Conservation (phyloP, 2,888 invertebrate genomes). For the Chesias legatella region DNA sequence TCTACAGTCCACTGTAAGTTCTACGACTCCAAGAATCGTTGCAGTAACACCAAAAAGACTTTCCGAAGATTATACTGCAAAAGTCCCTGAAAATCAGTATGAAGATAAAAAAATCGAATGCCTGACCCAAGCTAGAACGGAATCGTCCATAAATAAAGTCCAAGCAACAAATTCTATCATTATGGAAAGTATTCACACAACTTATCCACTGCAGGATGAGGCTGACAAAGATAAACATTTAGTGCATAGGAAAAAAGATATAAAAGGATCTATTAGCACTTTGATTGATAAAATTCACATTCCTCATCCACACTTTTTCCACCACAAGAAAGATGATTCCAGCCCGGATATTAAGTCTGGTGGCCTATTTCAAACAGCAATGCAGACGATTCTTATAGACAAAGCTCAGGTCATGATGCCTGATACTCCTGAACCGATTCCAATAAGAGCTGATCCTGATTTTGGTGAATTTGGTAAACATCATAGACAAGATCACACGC, state of each 20-base stretch:
- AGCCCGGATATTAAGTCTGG: constrained; percentile 40
- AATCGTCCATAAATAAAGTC: constrained; percentile 20
- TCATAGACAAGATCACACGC: constrained; percentile 10
- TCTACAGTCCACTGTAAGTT: constrained; percentile 23
- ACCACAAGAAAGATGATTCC: constrained; percentile 16
- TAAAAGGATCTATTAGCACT: constrained; percentile 17
- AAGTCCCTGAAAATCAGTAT: constrained; percentile 9
- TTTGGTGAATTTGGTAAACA: constrained; percentile 30
- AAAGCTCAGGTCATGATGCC: constrained; percentile 65
- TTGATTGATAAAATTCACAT: constrained; percentile 19
- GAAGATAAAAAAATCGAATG: constrained; percentile 26
- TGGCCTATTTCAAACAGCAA: constrained; percentile 69
- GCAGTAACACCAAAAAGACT: constrained; percentile 29
- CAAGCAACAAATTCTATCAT: constrained; percentile 11
- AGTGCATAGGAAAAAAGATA: constrained; percentile 14
- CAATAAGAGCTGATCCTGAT: constrained; percentile 23
- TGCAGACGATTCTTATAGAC: constrained; percentile 77
- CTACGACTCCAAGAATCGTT: constrained; percentile 28
- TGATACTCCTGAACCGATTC: constrained; percentile 40
- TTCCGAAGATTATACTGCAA: constrained; percentile 24
- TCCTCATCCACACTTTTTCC: constrained; percentile 15
- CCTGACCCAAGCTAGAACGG: constrained; percentile 45
- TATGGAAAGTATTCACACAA: constrained; percentile 10
- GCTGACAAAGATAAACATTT: constrained; percentile 7
- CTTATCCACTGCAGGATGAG: constrained; percentile 15